Base-by-base conservation (phyloP, 2,797 vertebrate species). In the Diglossa cyanea region DNA sequence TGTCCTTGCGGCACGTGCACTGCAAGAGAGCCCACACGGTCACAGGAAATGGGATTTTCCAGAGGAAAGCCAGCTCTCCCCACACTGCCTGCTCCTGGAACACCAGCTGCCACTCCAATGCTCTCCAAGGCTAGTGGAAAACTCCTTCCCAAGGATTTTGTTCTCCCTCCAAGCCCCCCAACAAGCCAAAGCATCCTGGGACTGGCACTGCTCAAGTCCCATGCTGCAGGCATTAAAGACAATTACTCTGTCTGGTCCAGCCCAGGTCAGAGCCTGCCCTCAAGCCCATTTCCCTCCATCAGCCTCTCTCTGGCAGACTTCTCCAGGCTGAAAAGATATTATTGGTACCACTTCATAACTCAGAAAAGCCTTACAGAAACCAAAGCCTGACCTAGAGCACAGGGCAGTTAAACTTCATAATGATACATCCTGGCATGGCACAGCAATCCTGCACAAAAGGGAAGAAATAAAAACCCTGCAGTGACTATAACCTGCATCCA, bases 1-100 rank as follows among this genome's bases (percentile, higher is more conserved):
- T 99, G 98, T 99, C 99, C 93, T 99, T 99, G 47, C 99, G 99
- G 94, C 99, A 99, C 3, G 99, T 98, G 86, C 98, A 98, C 98
- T 98, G 93, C 4, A 35, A 80, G 92, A 92, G 82, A 94, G 2
- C 2, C 53, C 1, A 7, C 30, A 6, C 3, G 68, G 61, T 63
- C 7, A 47, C 24, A 18, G 24, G 4, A 13, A 18, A 21, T 0
- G 51, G 30, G 3, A 4, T 13, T 13, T 4, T 1, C 39, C 60
- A 17, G 10, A 8, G 67, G 33, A 7, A 24, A 6, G 13, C 1
- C 67, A 16, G 53, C 13, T 3, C n/a, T n/a, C 25, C 24, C 10
- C 79, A 7, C 10, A 1, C 13, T 4, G 17, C 7, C 72, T 7
- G 57, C 57, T 58, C 57, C 57, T 13, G 50, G 47, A 40, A 40